phyloP scores from a whole-genome alignment of 2,797 vertebrate species.

The Artibeus lituratus region DNA sequence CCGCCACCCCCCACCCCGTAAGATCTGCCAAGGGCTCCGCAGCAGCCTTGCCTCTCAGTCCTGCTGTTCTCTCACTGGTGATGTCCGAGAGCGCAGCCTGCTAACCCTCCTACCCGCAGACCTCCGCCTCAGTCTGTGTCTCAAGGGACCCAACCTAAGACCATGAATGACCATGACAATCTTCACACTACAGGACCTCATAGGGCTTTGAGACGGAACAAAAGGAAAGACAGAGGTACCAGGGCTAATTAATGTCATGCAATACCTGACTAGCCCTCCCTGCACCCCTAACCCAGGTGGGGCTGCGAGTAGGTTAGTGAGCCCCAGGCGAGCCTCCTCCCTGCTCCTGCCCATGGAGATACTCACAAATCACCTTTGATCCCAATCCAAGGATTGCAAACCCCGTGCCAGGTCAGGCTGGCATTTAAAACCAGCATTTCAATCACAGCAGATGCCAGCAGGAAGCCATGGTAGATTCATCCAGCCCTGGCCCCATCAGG shows the following conservation, averaged over 20 bases:
- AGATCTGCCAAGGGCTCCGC: not conserved
- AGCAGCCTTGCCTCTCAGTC: not conserved
- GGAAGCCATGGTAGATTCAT: not conserved
- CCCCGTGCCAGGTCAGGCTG: not conserved
- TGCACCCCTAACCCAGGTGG: too few species aligned
- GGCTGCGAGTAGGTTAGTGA: not conserved
- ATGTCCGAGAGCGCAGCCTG: not conserved
- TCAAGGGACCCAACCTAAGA: not conserved
- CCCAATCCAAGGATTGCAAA: not conserved
- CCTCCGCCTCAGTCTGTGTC: not conserved
- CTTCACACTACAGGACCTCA: not conserved
- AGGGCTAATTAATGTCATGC: not conserved
- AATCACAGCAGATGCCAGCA: not conserved
- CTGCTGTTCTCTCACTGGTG: not conserved
- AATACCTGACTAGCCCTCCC: not conserved
- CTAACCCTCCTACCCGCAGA: not conserved
- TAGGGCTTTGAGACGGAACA: not conserved
- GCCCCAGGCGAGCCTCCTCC: not conserved
- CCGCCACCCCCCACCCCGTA: too few species aligned
- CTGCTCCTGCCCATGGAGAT: not conserved
- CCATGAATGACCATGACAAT: not conserved
- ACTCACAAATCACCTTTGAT: conserved; percentile 10
- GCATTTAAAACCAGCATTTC: conserved; percentile 28
- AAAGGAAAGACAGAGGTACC: not conserved
- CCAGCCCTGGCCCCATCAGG: not conserved